These are phyloP conservation scores for Salarias fasciatus DNA, from an alignment of 2,797 vertebrate genomes.

Conservation along the genomic window DNA sequence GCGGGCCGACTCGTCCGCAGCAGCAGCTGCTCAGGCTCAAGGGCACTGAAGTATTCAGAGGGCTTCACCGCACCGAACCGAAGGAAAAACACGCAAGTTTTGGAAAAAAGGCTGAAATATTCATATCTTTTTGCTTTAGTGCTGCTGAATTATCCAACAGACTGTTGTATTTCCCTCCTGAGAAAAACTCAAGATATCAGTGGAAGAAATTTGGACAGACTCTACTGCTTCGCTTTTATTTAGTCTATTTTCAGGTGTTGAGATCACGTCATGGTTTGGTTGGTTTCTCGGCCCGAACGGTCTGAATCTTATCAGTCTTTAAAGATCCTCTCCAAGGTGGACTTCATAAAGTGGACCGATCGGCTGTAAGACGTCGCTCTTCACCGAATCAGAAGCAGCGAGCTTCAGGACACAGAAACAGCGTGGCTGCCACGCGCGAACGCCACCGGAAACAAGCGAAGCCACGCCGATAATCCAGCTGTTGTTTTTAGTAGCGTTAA, in stretches of 20 bases:
- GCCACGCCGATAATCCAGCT: no score
- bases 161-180: background rate
- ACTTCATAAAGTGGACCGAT: no score
- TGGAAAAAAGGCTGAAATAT: slow-evolving; percentile 13
- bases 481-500: no score
- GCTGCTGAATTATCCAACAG: slow-evolving; percentile 6
- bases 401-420: no score
- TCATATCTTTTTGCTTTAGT: background rate
- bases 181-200: background rate
- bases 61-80: background rate
- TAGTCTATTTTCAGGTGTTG: background rate
- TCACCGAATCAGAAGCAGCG: no score
- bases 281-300: no score
- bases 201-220: background rate
- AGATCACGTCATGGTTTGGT: no score
- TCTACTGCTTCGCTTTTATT: background rate
- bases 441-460: no score
- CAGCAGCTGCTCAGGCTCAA: slow-evolving; percentile 37
- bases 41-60: slow-evolving; percentile 31
- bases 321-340: no score
- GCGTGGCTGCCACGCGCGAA: no score
- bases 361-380: no score
- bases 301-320: no score
- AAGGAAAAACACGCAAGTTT: background rate
- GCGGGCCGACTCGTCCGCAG: slow-evolving; percentile 11